Base-by-base conservation (phyloP, 2,113 vertebrate species). In the Lophura nycthemera region DNA sequence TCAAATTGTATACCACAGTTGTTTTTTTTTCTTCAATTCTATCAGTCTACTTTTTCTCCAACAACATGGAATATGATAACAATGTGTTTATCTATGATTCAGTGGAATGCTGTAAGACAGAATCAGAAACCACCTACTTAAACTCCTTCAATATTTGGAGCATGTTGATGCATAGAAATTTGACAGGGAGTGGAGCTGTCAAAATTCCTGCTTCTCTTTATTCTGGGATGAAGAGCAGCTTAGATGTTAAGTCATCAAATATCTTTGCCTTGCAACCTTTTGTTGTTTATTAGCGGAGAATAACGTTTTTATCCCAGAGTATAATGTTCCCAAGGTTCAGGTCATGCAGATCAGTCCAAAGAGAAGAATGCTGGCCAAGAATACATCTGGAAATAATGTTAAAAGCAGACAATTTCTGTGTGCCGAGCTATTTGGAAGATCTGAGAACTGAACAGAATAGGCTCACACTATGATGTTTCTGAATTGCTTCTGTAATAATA, bases 381-480 rank as follows among this genome's bases (percentile, higher is more conserved):
- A 19, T 91, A 93, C 93, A 97, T 96, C 96, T 97, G 96, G 94
- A 97, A 97, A 75, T 21, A 86, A 89, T 89, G 81, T 90, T 95
- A 90, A 89, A 72, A 72, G 83, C 50, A 76, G 93, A 47, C 42
- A 77, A 64, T 65, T 96, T 94, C 74, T 87, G 43, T 69, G 7
- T 79, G 42, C 65, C 89, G 57, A 86, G 34, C 54, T 89, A 27
- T 85, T 85, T 69, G 88, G 38, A 71, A 95, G 64, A 88, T 40
- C 17, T 82, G 34, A 66, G 69, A 72, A 77, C 38, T 88, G 86
- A 93, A n/a, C 56, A 72, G 88, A 92, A 87, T 69, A 3, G 48
- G 47, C 20, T 96, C 56, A 60, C 59, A 77, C 32, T 95, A 93
- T 65, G 45, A 29, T 74, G 47, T 48, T 78, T 57, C 48, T 45